Evolutionary conservation across 1,140 invertebrate species (phyloP), one percentile per base, ranked within the genome.

Genomic region (Planococcus citri): DNA sequence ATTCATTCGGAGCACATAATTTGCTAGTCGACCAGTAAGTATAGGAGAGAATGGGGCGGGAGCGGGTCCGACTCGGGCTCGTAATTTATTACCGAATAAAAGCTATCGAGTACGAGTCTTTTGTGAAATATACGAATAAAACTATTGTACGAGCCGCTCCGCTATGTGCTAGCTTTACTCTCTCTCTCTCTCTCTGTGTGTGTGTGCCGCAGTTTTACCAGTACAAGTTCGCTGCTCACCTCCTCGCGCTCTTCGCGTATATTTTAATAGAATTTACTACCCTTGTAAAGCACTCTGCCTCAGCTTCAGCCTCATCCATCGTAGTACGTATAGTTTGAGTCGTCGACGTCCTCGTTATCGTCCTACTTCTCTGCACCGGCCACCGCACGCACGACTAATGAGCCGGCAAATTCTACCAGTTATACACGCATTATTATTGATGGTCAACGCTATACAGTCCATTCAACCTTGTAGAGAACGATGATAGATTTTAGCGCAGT

Each of bases 11-110:
- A 51, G 41, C 41, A 51, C 41, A 51, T 51, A 51, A 51, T 51
- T 51, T 51, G 41, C 12, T 51, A 51, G 41, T 20, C 41, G 29
- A 6, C 3, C 41, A 17, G 41, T 17, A n/a, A n/a, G n/a, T n/a
- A n/a, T n/a, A n/a, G n/a, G n/a, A 51, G 12, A 20, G 17, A 14
- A 51, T 14, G 33, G 33, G 6, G 14, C 14, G 6, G 33, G 41
- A 4, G 41, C 29, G 29, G 29, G 29, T 33, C 29, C 29, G 29
- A 33, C 29, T 33, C 29, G 29, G 12, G 29, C 4, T 12, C 29
- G n/a, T 51, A 51, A 51, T 51, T 51, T 51, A 51, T 51, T 51
- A 51, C 41, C 41, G 41, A 51, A 51, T 51, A 51, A 51, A 51
- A 51, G 41, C 41, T 51, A 51, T 51, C 41, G 41, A 17, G 41